These are phyloP conservation scores for Carabus problematicus DNA, from an alignment of 2,888 invertebrate species.

Conservation along the genomic window DNA sequence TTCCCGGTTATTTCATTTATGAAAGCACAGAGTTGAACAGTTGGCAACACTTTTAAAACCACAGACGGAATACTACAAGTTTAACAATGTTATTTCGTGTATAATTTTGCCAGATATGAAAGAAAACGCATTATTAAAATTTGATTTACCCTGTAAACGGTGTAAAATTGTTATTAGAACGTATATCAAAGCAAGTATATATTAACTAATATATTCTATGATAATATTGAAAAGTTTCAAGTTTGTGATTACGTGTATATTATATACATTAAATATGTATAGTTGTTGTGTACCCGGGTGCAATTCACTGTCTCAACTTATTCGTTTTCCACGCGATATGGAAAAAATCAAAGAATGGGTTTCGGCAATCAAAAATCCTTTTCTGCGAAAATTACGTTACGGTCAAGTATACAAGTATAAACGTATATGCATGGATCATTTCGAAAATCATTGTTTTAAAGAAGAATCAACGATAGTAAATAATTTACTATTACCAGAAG, in stretches of 20 bases:
- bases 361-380: conserved; percentile 11
- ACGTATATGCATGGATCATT: conserved; percentile 25
- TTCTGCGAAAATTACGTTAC: conserved; percentile 13
- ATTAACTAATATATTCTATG: no score
- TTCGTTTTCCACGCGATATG: conserved; percentile 19
- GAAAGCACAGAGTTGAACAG: no score
- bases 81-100: no score
- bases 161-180: no score
- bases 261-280: conserved; percentile 7
- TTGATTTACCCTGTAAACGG: no score
- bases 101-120: no score
- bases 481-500: conserved; percentile 10
- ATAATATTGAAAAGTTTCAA: no score
- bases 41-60: no score
- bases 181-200: no score
- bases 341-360: conserved; percentile 23
- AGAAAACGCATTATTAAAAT: no score
- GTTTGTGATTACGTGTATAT: background rate
- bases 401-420: conserved; percentile 7
- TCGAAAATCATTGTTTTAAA: conserved; percentile 23
- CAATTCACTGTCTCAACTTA: conserved; percentile 16
- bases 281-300: conserved; percentile 26
- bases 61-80: no score
- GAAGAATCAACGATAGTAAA: conserved; percentile 12
- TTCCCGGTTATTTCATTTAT: no score